Percentiles rank a stretch among this genome's conserved stretches.
Conservation (phyloP, 2,113 vertebrate species). For the Thalassarche chlororhynchos region DNA sequence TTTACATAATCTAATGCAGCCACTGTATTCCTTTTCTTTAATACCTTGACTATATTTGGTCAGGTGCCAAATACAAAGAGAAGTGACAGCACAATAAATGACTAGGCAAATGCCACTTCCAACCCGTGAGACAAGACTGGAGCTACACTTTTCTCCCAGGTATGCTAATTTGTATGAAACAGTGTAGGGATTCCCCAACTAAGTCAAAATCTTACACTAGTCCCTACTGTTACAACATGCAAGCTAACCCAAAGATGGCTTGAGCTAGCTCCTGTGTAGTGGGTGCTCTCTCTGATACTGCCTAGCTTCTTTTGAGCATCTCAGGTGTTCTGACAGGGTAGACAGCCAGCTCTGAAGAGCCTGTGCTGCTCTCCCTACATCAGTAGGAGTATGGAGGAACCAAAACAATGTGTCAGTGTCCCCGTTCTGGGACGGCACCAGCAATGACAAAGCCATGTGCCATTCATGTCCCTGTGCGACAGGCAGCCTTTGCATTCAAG, state of each 20-base stretch:
- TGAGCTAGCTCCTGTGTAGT: background rate
- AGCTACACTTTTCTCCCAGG: background rate
- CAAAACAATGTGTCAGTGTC: background rate
- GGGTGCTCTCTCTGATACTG: background rate
- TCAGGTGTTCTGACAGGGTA: background rate
- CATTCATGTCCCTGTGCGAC: accelerated
- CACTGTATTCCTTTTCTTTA: background rate
- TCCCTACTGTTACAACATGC: background rate
- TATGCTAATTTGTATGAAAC: background rate
- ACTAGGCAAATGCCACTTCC: background rate
- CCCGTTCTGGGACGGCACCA: background rate
- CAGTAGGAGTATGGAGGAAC: background rate
- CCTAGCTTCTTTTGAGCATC: background rate
- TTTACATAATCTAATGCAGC: background rate
- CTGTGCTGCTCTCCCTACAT: background rate
- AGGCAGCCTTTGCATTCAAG: background rate
- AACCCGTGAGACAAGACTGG: background rate
- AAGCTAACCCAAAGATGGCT: background rate
- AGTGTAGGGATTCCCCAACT: background rate
- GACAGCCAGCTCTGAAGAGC: background rate
- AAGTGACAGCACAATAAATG: background rate
- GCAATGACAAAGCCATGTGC: background rate
- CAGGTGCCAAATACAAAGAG: background rate
- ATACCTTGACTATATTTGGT: background rate
- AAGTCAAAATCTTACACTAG: background rate